Percentiles rank a stretch among this genome's conserved stretches.
These are phyloP conservation scores for Callinectes sapidus DNA, from an alignment of 2,888 invertebrate genomes.

Conservation along the genomic window DNA sequence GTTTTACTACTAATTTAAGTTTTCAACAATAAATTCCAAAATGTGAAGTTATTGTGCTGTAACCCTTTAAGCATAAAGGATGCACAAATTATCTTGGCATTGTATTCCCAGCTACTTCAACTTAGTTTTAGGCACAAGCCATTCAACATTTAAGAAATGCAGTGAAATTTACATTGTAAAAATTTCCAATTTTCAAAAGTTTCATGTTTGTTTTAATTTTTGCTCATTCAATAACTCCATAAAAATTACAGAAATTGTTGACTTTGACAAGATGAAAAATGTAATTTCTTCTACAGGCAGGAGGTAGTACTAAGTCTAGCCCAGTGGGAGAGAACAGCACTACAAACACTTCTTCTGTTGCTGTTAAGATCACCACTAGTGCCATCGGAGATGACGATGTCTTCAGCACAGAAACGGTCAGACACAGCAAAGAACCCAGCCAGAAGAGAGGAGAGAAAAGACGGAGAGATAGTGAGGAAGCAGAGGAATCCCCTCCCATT, in stretches of 20 bases:
- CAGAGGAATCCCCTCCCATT: background rate
- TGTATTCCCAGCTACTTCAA: too few relatives aligned
- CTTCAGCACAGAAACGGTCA: slow-evolving; percentile 79
- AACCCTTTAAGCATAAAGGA: too few relatives aligned
- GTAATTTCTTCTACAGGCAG: slow-evolving; percentile 41
- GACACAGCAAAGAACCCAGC: slow-evolving; percentile 96
- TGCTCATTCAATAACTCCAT: background rate
- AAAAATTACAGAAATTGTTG: background rate
- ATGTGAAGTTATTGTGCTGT: too few relatives aligned
- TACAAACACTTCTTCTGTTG: background rate
- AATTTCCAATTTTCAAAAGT: too few relatives aligned
- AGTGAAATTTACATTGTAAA: too few relatives aligned
- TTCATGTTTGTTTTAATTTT: too few relatives aligned
- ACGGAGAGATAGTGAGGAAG: background rate
- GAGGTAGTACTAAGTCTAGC: slow-evolving; percentile 48
- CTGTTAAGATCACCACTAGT: background rate
- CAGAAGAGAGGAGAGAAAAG: slow-evolving; percentile 47
- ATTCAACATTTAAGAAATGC: too few relatives aligned
- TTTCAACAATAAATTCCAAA: too few relatives aligned
- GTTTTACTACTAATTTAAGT: too few relatives aligned
- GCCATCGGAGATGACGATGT: background rate
- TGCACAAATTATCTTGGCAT: too few relatives aligned
- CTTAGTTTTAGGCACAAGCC: too few relatives aligned
- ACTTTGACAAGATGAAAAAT: background rate
- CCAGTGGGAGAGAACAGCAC: slow-evolving; percentile 39